Evolutionary conservation across 2,113 vertebrate genomes (phyloP).

Genomic region (Triplophysa tibetana): DNA sequence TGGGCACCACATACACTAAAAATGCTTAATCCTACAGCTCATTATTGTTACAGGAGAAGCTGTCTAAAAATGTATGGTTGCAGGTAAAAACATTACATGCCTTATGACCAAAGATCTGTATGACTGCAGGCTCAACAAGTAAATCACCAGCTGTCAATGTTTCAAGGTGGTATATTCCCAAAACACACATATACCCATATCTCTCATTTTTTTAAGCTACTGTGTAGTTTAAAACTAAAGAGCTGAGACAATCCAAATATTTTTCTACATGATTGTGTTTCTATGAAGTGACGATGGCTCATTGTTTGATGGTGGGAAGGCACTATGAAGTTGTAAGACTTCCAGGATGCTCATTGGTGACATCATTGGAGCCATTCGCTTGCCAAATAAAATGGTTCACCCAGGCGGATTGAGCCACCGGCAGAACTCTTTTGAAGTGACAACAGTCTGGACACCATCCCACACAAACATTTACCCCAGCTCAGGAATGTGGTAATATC

Average conservation of each 20-base stretch:
- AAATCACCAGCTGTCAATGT: slow-evolving; percentile 39
- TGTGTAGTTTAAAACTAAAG: slow-evolving; percentile 30
- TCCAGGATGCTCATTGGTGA: slow-evolving; percentile 35
- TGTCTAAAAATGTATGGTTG: slow-evolving; percentile 20
- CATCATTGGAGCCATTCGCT: slow-evolving; percentile 52
- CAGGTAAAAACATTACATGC: slow-evolving; percentile 24
- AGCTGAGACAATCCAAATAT: slow-evolving; percentile 23
- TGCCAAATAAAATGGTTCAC: slow-evolving; percentile 59
- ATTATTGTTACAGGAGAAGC: slow-evolving; percentile 30
- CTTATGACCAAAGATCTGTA: slow-evolving; percentile 9
- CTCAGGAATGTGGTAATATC: slow-evolving; percentile 62
- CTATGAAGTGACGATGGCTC: slow-evolving; percentile 2
- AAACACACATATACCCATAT: neutral
- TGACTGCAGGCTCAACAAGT: slow-evolving; percentile 15
- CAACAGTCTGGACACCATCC: slow-evolving; percentile 65
- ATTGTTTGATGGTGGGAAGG: slow-evolving; percentile 22
- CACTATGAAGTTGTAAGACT: neutral
- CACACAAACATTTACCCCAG: slow-evolving; percentile 60
- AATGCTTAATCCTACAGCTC: slow-evolving; percentile 15
- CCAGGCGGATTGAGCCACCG: slow-evolving; percentile 53
- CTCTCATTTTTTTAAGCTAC: slow-evolving; percentile 17
- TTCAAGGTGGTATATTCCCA: slow-evolving; percentile 20
- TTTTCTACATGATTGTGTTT: slow-evolving; percentile 41
- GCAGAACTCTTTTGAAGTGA: slow-evolving; percentile 56
- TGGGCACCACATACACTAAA: slow-evolving; percentile 3